Conservation (phyloP, 2,888 invertebrate species). For the Phengaris arion region DNA sequence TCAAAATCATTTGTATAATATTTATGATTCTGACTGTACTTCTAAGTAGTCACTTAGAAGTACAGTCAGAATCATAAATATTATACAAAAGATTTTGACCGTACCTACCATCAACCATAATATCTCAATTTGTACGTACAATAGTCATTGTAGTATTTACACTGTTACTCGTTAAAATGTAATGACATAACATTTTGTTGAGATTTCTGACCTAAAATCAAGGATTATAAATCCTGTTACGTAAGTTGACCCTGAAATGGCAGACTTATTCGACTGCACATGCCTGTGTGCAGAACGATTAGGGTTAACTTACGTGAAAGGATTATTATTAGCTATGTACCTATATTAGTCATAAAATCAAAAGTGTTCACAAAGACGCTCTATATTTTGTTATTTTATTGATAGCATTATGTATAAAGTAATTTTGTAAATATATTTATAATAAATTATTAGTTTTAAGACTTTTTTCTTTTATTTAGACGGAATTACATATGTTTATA, state of each 20-base stretch:
- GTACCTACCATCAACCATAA: too few species aligned
- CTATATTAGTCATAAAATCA: not conserved
- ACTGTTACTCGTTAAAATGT: not conserved
- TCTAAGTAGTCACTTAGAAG: too few species aligned
- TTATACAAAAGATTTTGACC: too few species aligned
- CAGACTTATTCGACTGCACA: too few species aligned
- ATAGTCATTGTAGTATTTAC: not conserved
- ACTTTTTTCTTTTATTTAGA: conserved; percentile 8
- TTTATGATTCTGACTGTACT: not conserved
- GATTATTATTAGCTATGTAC: not conserved
- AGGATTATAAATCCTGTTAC: too few species aligned
- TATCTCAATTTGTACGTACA: too few species aligned
- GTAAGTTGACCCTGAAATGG: too few species aligned
- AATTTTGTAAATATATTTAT: conserved; percentile 25
- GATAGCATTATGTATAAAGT: not conserved
- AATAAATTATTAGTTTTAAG: conserved; percentile 25
- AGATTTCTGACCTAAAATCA: not conserved
- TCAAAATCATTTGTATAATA: not conserved
- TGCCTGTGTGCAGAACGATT: too few species aligned
- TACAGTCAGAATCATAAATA: too few species aligned
- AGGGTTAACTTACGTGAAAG: too few species aligned
- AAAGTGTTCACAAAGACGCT: conserved; percentile 11
- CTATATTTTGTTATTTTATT: conserved; percentile 12
- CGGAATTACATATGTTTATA: too few species aligned
- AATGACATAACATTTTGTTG: not conserved